phyloP scores from a whole-genome alignment of 35 echinoderm and acorn worm species.

The Ptychodera flava region DNA sequence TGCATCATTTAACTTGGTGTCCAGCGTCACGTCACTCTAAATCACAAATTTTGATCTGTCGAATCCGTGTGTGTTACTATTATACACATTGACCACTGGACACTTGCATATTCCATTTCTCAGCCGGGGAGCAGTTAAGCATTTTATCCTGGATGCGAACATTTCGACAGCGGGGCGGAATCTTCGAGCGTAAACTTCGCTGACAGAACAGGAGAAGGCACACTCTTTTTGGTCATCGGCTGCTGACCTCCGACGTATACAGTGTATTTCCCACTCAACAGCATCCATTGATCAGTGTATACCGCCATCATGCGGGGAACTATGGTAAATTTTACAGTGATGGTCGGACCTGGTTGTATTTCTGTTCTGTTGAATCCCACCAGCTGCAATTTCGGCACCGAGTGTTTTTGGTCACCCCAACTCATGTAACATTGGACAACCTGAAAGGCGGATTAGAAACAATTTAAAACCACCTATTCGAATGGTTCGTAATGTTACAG shows the following conservation, averaged over 20 bases:
- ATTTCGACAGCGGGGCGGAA: conserved; percentile 22
- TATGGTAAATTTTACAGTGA: conserved; percentile 41
- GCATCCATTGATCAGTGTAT: conserved; percentile 38
- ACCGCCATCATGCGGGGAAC: conserved; percentile 68
- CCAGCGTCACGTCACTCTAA: too few species aligned
- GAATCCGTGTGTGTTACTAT: too few species aligned
- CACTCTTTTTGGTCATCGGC: conserved; percentile 32
- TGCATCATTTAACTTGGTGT: too few species aligned
- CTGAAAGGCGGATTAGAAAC: conserved; percentile 21
- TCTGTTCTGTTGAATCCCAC: conserved; percentile 62
- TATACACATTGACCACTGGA: too few species aligned
- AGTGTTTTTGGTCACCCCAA: conserved; percentile 41
- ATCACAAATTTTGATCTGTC: too few species aligned
- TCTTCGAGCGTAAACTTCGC: conserved; percentile 42
- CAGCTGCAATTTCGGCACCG: conserved; percentile 54
- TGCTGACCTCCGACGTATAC: conserved; percentile 85
- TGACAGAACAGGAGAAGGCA: conserved; percentile 50
- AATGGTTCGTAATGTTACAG: too few species aligned
- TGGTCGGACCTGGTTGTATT: conserved; percentile 6
- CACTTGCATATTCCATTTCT: too few species aligned
- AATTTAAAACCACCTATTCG: too few species aligned
- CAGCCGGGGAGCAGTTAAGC: too few species aligned
- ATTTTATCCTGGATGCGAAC: not conserved
- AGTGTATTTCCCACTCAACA: conserved; percentile 45
- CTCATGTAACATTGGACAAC: conserved; percentile 75